Evolutionary conservation across 64 coral and sea anemone species (phyloP), one percentile per base, ranked within the genome.

Genomic region (Trachythela sp.): DNA sequence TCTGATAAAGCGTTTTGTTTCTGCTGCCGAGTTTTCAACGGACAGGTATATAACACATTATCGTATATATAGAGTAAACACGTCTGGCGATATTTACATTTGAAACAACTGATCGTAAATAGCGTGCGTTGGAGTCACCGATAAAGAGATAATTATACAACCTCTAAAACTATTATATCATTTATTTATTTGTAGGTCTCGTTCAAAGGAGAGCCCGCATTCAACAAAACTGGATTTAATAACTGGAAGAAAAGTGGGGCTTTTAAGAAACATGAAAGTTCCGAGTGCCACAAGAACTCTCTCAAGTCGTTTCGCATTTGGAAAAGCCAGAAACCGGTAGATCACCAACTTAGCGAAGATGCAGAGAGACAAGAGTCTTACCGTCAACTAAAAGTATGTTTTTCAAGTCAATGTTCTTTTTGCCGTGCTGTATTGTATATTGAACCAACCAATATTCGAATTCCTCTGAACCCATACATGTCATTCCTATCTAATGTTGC

Each of bases 321-420:
- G 75, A 80, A 80, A 80, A 15, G 13, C 34, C 75, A 80, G 34
- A 80, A 80, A 40, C 75, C 75, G 13, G 75, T 80, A 9, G 38
- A 80, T 80, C 75, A 80, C 31, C 75, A 80, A 36, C 32, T 80
- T 80, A 80, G 38, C 8, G 75, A 80, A 37, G 75, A 80, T 2
- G 75, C 75, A 9, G 75, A n/a, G 14, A 80, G 31, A 26, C 75
- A 80, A 80, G 75, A 80, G 34, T 37, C 75, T 40, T 80, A 80
- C 20, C 75, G 30, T 1, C 75, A 80, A 29, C 30, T 34, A 40
- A 34, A 34, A 29, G 75, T 80, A 9, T 34, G 75, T 34, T 17
- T 34, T 80, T n/a, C 75, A 64, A 64, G n/a, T n/a, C n/a, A n/a
- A n/a, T n/a, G n/a, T n/a, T n/a, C n/a, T n/a, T n/a, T n/a, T n/a